phyloP scores from a whole-genome alignment of 2,888 invertebrate genomes.

The Cheilosia grossa region DNA sequence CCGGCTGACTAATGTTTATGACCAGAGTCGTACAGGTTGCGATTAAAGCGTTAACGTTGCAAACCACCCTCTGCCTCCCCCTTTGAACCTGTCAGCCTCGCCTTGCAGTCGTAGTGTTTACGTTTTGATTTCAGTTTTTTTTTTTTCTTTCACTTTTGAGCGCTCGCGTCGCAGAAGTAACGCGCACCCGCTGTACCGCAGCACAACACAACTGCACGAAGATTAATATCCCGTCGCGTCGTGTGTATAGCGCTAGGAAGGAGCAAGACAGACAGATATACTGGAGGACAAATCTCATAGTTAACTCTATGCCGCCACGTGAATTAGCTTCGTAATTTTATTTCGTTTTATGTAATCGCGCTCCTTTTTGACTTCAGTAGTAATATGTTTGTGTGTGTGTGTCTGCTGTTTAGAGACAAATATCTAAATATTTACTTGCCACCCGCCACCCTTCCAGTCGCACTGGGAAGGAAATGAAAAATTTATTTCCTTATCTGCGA shows the following conservation, averaged over 20 bases:
- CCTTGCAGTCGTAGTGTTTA: slow-evolving; percentile 64
- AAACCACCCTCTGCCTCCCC: slow-evolving; percentile 63
- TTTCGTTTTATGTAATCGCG: slow-evolving; percentile 62
- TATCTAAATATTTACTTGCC: slow-evolving; percentile 53
- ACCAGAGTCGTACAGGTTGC: slow-evolving; percentile 72
- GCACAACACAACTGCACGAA: slow-evolving; percentile 46
- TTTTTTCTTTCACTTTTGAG: slow-evolving; percentile 28
- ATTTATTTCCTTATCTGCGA: slow-evolving; percentile 68
- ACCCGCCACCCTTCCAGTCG: slow-evolving; percentile 29
- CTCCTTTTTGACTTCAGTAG: slow-evolving; percentile 1
- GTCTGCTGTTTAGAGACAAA: not conserved
- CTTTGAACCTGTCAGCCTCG: slow-evolving; percentile 69
- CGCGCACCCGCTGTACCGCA: slow-evolving; percentile 43
- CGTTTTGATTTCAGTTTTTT: slow-evolving; percentile 71
- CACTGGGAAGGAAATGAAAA: slow-evolving; percentile 64
- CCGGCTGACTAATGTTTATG: slow-evolving; percentile 73
- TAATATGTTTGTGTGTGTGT: not conserved
- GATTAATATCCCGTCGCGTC: slow-evolving; percentile 73
- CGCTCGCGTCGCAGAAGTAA: slow-evolving; percentile 39
- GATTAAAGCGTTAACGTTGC: slow-evolving; percentile 73
- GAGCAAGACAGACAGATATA: slow-evolving; percentile 29
- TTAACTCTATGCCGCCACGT: slow-evolving; percentile 55
- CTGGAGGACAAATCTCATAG: slow-evolving; percentile 64
- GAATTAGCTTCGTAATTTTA: slow-evolving; percentile 68
- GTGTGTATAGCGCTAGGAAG: slow-evolving; percentile 42